These are phyloP conservation scores for Bradypus variegatus DNA, from an alignment of 2,797 vertebrate species.

Conservation along the genomic window DNA sequence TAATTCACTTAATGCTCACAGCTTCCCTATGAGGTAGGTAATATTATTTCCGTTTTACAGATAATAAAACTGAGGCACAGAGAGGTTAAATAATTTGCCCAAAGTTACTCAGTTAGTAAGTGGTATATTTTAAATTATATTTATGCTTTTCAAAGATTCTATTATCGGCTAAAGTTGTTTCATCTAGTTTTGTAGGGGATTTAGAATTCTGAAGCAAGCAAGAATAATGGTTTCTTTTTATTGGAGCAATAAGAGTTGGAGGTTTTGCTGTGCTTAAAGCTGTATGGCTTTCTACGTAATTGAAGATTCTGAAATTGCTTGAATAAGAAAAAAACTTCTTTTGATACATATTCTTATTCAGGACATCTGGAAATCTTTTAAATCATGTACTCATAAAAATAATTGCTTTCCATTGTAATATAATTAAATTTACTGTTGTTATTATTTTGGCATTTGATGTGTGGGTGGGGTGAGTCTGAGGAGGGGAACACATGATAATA, in stretches of 20 bases:
- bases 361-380: not conserved
- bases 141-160: constrained; percentile 29
- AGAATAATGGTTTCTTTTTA: constrained; percentile 31
- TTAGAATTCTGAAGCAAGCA: constrained; percentile 27
- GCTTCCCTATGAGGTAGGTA: not conserved
- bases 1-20: not conserved
- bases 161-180: not conserved
- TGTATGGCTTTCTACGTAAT: not conserved
- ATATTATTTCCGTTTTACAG: not conserved
- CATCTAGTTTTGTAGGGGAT: constrained; percentile 2
- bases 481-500: not conserved
- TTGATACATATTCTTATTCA: not conserved
- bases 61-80: not conserved
- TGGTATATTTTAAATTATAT: constrained; percentile 28
- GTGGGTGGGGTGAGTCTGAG: not conserved
- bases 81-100: not conserved
- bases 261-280: not conserved
- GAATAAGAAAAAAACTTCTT: not conserved
- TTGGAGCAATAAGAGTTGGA: not conserved
- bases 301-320: not conserved
- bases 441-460: constrained; percentile 15
- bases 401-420: not conserved
- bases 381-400: not conserved
- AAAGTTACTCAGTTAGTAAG: not conserved
- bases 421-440: not conserved